A percentile compares a stretch with the other conserved stretches of the same genome.
Conservation (phyloP, 23 tunicate species). For the Aplidium turbinatum region DNA sequence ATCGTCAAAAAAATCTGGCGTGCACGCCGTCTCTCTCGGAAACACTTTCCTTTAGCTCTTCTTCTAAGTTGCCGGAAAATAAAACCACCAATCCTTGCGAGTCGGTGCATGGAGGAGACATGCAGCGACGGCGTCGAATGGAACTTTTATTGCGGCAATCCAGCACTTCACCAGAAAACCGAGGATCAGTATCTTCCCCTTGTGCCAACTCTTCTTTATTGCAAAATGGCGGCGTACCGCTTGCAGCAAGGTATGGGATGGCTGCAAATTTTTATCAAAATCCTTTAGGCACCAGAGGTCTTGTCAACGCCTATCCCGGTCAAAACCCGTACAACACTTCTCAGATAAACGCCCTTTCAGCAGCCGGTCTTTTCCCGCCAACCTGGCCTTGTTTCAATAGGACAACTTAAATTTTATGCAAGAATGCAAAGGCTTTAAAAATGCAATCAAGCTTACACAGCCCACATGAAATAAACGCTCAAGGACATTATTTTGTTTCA, state of each 20-base stretch:
- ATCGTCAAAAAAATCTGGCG: too few species aligned
- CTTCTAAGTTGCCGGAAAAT: too few species aligned
- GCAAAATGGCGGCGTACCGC: constrained; percentile 13
- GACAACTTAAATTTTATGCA: too few species aligned
- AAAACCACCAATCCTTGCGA: too few species aligned
- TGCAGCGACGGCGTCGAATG: too few species aligned
- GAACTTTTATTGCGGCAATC: not conserved
- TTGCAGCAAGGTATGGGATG: constrained; percentile 14
- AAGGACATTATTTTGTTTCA: too few species aligned
- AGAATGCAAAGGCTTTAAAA: too few species aligned
- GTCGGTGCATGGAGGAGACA: too few species aligned
- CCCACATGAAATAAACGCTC: too few species aligned
- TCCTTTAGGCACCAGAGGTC: constrained; percentile 20
- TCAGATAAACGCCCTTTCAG: constrained; percentile 24
- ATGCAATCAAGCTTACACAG: too few species aligned
- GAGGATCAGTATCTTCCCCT: not conserved
- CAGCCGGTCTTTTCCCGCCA: constrained; percentile 25
- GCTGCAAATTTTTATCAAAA: constrained; percentile 29
- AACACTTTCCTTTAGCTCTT: too few species aligned
- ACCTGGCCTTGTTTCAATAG: constrained; percentile 57
- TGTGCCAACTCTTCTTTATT: not conserved
- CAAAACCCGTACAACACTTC: constrained; percentile 12
- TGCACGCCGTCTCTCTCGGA: too few species aligned
- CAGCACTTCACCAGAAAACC: not conserved
- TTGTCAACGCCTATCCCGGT: constrained; percentile 21